phyloP scores from a whole-genome alignment of 2,888 invertebrate species.

The Serrognathus titanus region DNA sequence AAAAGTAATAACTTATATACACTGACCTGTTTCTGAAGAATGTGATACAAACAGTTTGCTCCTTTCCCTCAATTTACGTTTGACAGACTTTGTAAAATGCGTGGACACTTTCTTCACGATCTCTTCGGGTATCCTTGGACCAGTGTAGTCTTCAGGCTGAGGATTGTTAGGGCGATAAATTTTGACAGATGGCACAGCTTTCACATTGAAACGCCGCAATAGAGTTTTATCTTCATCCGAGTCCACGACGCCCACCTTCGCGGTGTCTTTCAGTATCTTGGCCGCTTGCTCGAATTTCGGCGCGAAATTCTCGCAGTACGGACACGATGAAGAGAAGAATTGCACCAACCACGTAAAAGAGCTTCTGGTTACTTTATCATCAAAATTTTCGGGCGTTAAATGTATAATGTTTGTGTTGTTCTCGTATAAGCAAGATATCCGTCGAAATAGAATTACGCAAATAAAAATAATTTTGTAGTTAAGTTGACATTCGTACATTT shows the following conservation, averaged over 20 bases:
- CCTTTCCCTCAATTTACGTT: neutral
- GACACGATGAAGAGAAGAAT: slow-evolving; percentile 27
- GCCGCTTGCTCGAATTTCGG: slow-evolving; percentile 26
- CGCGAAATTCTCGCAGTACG: slow-evolving; percentile 26
- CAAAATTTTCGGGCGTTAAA: slow-evolving; percentile 21
- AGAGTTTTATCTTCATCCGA: slow-evolving; percentile 19
- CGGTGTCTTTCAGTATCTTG: slow-evolving; percentile 15
- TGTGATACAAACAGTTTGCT: neutral
- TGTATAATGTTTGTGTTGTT: slow-evolving; percentile 8
- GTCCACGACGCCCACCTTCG: slow-evolving; percentile 25
- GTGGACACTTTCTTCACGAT: slow-evolving; percentile 15
- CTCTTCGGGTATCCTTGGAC: slow-evolving; percentile 20
- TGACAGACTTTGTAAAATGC: neutral
- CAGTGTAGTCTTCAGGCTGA: slow-evolving; percentile 23
- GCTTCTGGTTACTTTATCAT: slow-evolving; percentile 19
- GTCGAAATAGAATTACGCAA: slow-evolving; percentile 3
- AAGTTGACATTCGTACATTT: too few species aligned
- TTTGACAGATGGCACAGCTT: slow-evolving; percentile 24
- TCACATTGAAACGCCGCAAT: slow-evolving; percentile 17
- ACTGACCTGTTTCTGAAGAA: neutral
- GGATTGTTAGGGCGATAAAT: slow-evolving; percentile 21
- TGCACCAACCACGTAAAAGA: slow-evolving; percentile 25
- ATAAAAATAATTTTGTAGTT: neutral
- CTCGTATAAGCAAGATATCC: slow-evolving; percentile 11
- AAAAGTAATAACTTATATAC: too few species aligned